These are phyloP conservation scores for Kradibia gibbosae DNA, from an alignment of 1,140 invertebrate genomes.

Conservation along the genomic window DNA sequence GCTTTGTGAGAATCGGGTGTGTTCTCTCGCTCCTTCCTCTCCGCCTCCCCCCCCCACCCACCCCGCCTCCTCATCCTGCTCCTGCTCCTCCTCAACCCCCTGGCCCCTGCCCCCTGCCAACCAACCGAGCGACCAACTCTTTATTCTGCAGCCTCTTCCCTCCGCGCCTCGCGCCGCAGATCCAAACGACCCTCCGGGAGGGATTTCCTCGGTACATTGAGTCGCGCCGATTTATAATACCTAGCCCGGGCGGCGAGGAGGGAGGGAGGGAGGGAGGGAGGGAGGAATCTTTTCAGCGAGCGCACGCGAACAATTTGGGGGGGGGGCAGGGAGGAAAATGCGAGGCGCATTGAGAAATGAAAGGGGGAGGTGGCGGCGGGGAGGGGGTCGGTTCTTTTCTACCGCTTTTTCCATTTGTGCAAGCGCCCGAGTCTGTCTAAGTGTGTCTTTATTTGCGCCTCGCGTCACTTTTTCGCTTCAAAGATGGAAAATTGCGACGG, in stretches of 20 bases:
- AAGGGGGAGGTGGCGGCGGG: no score
- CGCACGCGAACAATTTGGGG: background rate
- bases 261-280: no score
- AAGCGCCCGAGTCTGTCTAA: background rate
- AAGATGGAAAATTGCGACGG: conserved; percentile 1
- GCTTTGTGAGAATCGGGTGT: conserved; percentile 26
- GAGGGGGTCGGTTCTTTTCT: conserved; percentile 15
- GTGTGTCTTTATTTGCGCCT: conserved; percentile 11
- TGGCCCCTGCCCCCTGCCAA: no score
- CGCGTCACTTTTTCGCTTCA: background rate
- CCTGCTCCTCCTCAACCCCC: background rate
- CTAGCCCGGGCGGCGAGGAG: no score
- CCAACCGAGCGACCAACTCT: no score
- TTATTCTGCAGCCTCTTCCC: conserved; percentile 10
- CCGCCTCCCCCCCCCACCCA: background rate
- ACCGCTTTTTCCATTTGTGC: background rate
- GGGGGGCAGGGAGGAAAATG: conserved; percentile 5
- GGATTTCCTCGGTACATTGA: conserved; percentile 20
- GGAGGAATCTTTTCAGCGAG: conserved; percentile 11
- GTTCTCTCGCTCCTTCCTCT: background rate
- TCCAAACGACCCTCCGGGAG: background rate
- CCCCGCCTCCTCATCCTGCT: conserved; percentile 5
- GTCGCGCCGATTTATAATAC: conserved; percentile 23
- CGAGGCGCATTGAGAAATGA: conserved; percentile 15
- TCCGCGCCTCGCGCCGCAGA: background rate